Percentiles rank a stretch among this genome's conserved stretches.
Conservation (phyloP, 1,140 invertebrate species). For the Aphelenchoides besseyi region DNA sequence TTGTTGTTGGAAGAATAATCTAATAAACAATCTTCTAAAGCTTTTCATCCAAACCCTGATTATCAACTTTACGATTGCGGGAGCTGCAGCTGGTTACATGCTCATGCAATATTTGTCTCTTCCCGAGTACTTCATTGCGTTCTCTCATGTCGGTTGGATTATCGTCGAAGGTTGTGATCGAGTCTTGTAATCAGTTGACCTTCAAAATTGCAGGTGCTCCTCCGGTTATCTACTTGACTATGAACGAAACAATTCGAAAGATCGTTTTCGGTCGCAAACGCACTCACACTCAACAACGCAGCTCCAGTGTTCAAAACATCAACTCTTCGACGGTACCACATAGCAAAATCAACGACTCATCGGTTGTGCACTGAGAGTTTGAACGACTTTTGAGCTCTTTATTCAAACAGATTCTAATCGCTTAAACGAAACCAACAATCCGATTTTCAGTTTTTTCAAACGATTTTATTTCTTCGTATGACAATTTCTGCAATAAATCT, state of each 20-base stretch:
- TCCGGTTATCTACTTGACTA: neutral
- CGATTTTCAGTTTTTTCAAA: neutral
- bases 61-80: slow-evolving; percentile 4
- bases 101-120: slow-evolving; percentile 1
- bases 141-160: slow-evolving; percentile 10
- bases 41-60: neutral
- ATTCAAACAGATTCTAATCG: neutral
- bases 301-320: neutral
- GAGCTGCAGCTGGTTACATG: slow-evolving; percentile 9
- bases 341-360: neutral
- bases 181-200: neutral
- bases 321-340: neutral
- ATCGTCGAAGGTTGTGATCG: neutral
- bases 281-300: neutral
- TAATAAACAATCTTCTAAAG: neutral
- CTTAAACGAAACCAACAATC: neutral
- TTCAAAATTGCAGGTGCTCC: slow-evolving; percentile 1
- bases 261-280: slow-evolving; percentile 1
- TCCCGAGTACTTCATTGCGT: neutral
- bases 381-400: neutral
- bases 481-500: too few species aligned
- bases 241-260: slow-evolving; percentile 12
- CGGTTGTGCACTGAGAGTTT: neutral
- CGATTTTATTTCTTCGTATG: neutral
- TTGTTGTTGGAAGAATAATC: neutral